Evolutionary conservation across 2,888 invertebrate species (phyloP), one percentile per base, ranked within the genome.

Genomic region (Drosophila picticornis): DNA sequence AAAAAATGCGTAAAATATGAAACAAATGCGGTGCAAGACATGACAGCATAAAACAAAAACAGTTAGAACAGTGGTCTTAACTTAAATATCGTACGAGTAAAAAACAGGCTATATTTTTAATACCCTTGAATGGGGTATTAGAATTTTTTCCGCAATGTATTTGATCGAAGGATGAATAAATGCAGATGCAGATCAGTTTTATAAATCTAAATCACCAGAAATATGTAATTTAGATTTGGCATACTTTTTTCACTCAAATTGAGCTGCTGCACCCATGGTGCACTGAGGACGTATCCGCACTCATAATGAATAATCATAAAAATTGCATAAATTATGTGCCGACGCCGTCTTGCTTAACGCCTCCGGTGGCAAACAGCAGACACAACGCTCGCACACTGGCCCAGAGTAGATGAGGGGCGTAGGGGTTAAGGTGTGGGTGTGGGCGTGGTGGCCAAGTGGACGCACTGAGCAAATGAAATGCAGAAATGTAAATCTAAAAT

Each of bases 401-500:
- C 27, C 38, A 27, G 27, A 13, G 38, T 38, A 38, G 36, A 25
- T 25, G 34, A n/a, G n/a, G 48, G 31, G n/a, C 34, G 22, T 9
- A 31, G n/a, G 0, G 56, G 56, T 7, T 10, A 2, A 11, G 10
- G 11, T n/a, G 51, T 53, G 29, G 29, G 10, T 19, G 69, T 16
- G 50, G 19, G 50, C 46, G 32, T 32, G 9, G 19, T 36, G 52
- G 58, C 43, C 52, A 65, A 63, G 79, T 74, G 69, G 66, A 63
- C 64, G 73, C 63, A 50, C 67, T 69, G 84, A 80, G 81, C 77
- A 82, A 91, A 91, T 87, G 90, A 86, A 88, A 87, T 90, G 86
- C 90, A 90, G 83, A 90, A 91, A 91, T 90, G 91, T 88, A 91
- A 91, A 91, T 91, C 91, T 91, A 84, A 91, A 91, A 91, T 91